Conservation (phyloP, 2,888 invertebrate genomes). For the Anagyrus pseudococci region DNA sequence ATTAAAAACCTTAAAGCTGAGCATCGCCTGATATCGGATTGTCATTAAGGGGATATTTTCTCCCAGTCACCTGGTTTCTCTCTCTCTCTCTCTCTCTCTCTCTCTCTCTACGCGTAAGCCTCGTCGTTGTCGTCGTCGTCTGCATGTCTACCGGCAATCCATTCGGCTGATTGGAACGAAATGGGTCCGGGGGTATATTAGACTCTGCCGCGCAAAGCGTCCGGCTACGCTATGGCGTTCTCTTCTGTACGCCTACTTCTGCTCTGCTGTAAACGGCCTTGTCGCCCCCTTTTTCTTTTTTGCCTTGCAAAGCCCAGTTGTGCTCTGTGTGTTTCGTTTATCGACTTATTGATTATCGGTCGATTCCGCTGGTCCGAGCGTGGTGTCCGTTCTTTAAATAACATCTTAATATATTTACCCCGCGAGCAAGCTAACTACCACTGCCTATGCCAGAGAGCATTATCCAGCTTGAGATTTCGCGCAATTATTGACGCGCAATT, state of each 20-base stretch:
- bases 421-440: no score
- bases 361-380: no score
- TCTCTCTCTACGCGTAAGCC: no score
- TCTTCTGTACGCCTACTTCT: no score
- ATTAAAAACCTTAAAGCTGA: conserved; percentile 10
- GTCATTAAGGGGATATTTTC: conserved; percentile 26
- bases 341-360: neutral
- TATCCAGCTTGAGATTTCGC: no score
- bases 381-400: no score
- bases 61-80: conserved; percentile 4
- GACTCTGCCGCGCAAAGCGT: conserved; percentile 1
- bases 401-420: no score
- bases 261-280: neutral
- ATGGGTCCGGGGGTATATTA: conserved; percentile 29
- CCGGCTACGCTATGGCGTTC: no score
- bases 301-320: no score
- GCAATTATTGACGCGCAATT: no score
- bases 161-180: conserved; percentile 35
- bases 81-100: neutral
- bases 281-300: neutral
- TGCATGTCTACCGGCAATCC: conserved; percentile 32
- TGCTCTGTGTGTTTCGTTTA: neutral
- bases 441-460: no score
- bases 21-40: conserved; percentile 20
- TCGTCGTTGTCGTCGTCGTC: no score